Base-by-base conservation (phyloP, 1,140 invertebrate genomes). In the Drosophila ambigua region DNA sequence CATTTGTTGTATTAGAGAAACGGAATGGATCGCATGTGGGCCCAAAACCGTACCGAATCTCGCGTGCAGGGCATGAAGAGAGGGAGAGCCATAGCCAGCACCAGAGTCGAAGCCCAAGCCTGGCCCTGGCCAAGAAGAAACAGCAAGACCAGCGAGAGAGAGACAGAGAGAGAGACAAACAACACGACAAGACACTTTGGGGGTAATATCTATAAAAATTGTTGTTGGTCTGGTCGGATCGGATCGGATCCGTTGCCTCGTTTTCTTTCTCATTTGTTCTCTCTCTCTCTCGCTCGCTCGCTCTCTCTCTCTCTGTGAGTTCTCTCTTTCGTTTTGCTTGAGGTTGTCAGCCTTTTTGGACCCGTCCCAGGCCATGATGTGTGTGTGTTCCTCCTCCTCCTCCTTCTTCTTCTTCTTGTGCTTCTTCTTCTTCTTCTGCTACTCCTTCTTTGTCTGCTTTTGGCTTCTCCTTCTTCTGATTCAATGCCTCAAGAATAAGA, bases 191-290 rank as follows among this genome's bases (percentile, higher is more conserved):
- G 79, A 84, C 78, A 88, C 79, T 87, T 82, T 85, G 78, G 81
- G 77, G 81, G 77, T 85, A 85, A 77, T 85, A 85, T 84, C 73
- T 85, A 77, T 85, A 80, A 85, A 85, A 85, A 85, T 85, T 85
- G 81, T 68, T 80, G 72, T 77, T 54, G 53, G 44, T 63, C 48
- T 59, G 35, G 63, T 57, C 57, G 61, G 35, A 39, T 39, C 35
- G 35, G 35, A 39, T 39, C 35, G 35, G 9, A 39, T 39, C 35
- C 35, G 35, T 39, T 39, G 68, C 49, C 59, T 52, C 23, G 15
- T 39, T 15, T 11, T 49, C 28, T 13, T 28, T 31, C 49, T 53
- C 51, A 35, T 31, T 53, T 35, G 31, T 35, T 39, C 35, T 39
- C 35, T 13, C 3, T 13, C 3, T 24, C 16, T 39, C 31, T 50